Percentiles rank a stretch among this genome's conserved stretches.
These are phyloP conservation scores for Malacoctenus gilli DNA, from an alignment of 2,797 vertebrate species.

Conservation along the genomic window DNA sequence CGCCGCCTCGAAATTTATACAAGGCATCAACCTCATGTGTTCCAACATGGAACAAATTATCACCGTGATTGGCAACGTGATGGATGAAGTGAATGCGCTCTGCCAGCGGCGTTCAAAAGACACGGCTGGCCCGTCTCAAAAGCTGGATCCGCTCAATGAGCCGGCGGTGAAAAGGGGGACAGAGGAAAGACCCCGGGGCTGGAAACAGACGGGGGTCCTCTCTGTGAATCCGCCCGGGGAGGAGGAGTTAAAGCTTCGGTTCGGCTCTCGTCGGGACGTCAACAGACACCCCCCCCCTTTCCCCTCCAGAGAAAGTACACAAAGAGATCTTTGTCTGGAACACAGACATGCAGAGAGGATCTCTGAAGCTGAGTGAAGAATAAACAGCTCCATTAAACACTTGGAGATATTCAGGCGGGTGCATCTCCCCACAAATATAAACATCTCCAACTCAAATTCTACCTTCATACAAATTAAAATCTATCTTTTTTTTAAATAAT, in stretches of 20 bases:
- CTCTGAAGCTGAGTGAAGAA: constrained; percentile 36
- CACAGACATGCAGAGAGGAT: constrained; percentile 27
- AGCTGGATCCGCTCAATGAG: constrained; percentile 48
- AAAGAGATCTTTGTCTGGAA: constrained; percentile 63
- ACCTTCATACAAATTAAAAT: no score
- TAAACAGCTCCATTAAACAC: constrained; percentile 32
- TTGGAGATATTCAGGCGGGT: constrained; percentile 8
- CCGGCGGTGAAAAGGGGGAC: constrained; percentile 41
- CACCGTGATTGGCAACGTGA: constrained; percentile 35
- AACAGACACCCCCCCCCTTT: constrained; percentile 6
- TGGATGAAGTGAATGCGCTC: constrained; percentile 22
- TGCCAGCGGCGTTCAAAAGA: constrained; percentile 49
- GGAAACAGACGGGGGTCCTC: constrained; percentile 32
- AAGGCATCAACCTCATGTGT: constrained; percentile 41
- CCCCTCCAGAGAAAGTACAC: constrained; percentile 6
- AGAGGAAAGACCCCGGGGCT: constrained; percentile 28
- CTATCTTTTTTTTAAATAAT: no score
- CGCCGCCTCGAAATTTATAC: constrained; percentile 11
- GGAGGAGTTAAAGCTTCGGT: constrained; percentile 46
- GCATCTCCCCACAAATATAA: no score
- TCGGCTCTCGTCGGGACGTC: constrained; percentile 33
- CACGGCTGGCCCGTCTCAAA: constrained; percentile 42
- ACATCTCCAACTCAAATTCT: no score
- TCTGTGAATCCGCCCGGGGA: constrained; percentile 27
- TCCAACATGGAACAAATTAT: constrained; percentile 74